A percentile compares a stretch with the other conserved stretches of the same genome.
Conservation (phyloP, 2,888 invertebrate genomes). For the Germaria angustata region DNA sequence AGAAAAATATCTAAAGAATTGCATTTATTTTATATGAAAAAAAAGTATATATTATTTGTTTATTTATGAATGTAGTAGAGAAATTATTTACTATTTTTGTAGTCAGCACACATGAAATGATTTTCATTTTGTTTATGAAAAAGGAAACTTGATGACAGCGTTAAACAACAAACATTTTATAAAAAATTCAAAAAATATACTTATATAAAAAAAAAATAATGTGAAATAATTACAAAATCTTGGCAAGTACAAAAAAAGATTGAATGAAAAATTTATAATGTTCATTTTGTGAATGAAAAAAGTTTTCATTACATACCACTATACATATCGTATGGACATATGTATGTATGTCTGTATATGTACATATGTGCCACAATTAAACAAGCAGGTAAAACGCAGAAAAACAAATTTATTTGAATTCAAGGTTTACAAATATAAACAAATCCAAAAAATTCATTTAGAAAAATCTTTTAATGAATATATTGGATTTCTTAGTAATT, state of each 20-base stretch:
- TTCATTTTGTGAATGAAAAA: slow-evolving; percentile 18
- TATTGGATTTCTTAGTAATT: no score
- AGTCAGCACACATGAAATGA: slow-evolving; percentile 16
- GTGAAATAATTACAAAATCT: slow-evolving; percentile 22
- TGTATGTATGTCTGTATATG: no score
- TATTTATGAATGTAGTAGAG: slow-evolving; percentile 27
- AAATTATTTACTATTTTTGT: slow-evolving; percentile 41
- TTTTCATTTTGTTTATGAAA: slow-evolving; percentile 31
- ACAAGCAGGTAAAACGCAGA: slow-evolving; percentile 27
- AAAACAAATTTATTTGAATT: background rate
- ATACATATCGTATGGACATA: no score
- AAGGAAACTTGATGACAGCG: slow-evolving; percentile 55
- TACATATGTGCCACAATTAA: background rate
- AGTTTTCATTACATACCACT: no score
- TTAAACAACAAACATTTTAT: slow-evolving; percentile 38
- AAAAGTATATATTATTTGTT: background rate
- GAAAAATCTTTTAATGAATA: no score
- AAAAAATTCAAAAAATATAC: background rate
- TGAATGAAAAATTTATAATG: slow-evolving; percentile 15
- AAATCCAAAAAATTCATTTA: no score
- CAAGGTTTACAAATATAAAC: no score
- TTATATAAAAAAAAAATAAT: background rate
- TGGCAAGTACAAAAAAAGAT: background rate
- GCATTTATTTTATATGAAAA: background rate
- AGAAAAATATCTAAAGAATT: background rate